phyloP scores from a whole-genome alignment of 2,888 invertebrate species.

The Dicyrtoma fusca region DNA sequence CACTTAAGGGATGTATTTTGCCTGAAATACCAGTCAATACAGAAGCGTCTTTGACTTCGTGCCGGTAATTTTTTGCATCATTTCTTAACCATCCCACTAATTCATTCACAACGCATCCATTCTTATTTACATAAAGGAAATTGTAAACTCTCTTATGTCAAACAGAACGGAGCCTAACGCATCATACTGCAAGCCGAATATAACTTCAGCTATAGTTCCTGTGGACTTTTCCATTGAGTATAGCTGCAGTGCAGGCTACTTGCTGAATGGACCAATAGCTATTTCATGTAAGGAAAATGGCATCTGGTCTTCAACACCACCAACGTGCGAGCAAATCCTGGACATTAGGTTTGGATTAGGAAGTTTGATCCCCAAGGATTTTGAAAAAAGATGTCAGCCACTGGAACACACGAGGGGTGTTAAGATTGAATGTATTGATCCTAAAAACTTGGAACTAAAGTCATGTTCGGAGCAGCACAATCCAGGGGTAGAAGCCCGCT shows the following conservation, averaged over 20 bases:
- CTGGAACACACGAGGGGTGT: constrained; percentile 46
- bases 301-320: constrained; percentile 51
- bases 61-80: constrained; percentile 40
- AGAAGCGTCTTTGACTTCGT: constrained; percentile 50
- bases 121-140: not conserved
- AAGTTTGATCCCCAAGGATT: constrained; percentile 35
- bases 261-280: constrained; percentile 49
- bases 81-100: not conserved
- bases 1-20: constrained; percentile 42
- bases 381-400: constrained; percentile 47
- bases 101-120: not conserved
- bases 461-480: constrained; percentile 52
- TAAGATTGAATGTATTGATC: constrained; percentile 53
- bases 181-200: constrained; percentile 41
- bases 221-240: constrained; percentile 47
- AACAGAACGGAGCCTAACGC: constrained; percentile 42
- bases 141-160: not conserved
- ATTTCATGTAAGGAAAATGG: constrained; percentile 51
- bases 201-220: constrained; percentile 35
- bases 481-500: constrained; percentile 51
- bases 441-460: constrained; percentile 49
- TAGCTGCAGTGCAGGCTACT: constrained; percentile 50
- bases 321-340: constrained; percentile 52
- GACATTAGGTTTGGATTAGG: constrained; percentile 33
- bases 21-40: constrained; percentile 54